Evolutionary conservation across 2,888 invertebrate genomes (phyloP), one percentile per base, ranked within the genome.

Genomic region (Chrysomela aeneicollis): DNA sequence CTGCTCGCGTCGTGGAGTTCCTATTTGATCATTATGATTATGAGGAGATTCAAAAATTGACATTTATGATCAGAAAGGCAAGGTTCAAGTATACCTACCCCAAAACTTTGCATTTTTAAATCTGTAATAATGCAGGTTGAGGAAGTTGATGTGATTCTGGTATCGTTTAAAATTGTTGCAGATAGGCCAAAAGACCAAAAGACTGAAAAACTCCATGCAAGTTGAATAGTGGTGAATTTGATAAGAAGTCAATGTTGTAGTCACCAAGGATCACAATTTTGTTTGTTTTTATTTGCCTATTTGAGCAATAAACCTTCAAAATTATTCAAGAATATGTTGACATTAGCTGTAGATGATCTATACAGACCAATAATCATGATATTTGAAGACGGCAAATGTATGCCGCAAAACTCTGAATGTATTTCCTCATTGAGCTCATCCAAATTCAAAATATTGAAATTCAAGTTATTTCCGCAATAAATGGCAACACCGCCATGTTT

Each of bases 391-490:
- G 10, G 49, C 12, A 49, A 49, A 1, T 17, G 17, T 15, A 49
- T 49, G 17, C 49, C 49, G 17, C 49, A 49, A 19, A 49, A 49
- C 49, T 49, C 49, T 15, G 15, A 49, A n/a, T n/a, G n/a, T n/a
- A n/a, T n/a, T n/a, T n/a, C n/a, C n/a, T n/a, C n/a, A n/a, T n/a
- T n/a, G n/a, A 50, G 21, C 10, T 50, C 50, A 21, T 10, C 0
- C 19, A 50, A 22, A 21, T 50, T 2, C 21, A 50, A 19, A 21
- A 50, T 21, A 21, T 21, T 50, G 50, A 51, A 22, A 21, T 21
- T 22, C 1, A 51, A 21, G 10, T 22, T 15, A 19, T 1, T 21
- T 21, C 26, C 6, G 26, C 26, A 18, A 21, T 18, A 19, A 17
- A 49, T 49, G 5, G 18, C 49, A 49, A 49, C 22, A 6, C 10